Base-by-base conservation (phyloP, 2,888 invertebrate genomes). In the Eulithis testata region DNA sequence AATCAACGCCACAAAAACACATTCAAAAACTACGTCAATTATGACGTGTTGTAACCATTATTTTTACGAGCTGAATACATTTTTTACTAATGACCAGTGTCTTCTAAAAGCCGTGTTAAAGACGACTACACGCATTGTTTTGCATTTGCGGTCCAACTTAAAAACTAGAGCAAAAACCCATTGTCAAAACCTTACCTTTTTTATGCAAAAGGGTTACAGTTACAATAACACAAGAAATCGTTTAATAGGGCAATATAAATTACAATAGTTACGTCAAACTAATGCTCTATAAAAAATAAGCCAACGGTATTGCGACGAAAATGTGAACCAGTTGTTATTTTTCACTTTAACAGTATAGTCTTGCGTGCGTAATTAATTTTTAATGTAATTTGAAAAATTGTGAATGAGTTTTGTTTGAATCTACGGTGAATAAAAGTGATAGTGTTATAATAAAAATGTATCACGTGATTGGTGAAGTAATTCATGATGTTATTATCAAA, bases 81-180 rank as follows among this genome's bases (percentile, higher is more conserved):
- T 72, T 72, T 72, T 73, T 67, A 36, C 14, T 73, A 72, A 74
- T 65, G 65, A 65, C 62, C 59, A 59, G 65, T 72, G 51, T 72
- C 62, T 65, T 57, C 45, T 56, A 71, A 67, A 56, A 58, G 57
- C 47, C 7, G 8, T 54, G 49, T 54, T 66, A 64, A 82, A 87
- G 81, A 87, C 81, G 80, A 80, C 27, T 37, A 75, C 79, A 58
- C 77, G 82, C 82, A 78, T 86, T 91, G 90, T 92, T 90, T 83
- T 75, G 76, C 81, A 82, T 87, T 85, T 91, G 92, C 78, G 92
- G 92, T 91, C 73, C 80, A 75, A 71, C 68, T 77, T 81, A 89
- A 91, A 69, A 92, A 91, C 72, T 89, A 74, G 88, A 89, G 90
- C 89, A 91, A 90, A 90, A 91, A 89, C 77, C 44, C 74, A 72